Percentiles rank a stretch among this genome's conserved stretches.
Conservation (phyloP, 2,113 vertebrate species). For the Cephalopterus ornatus region DNA sequence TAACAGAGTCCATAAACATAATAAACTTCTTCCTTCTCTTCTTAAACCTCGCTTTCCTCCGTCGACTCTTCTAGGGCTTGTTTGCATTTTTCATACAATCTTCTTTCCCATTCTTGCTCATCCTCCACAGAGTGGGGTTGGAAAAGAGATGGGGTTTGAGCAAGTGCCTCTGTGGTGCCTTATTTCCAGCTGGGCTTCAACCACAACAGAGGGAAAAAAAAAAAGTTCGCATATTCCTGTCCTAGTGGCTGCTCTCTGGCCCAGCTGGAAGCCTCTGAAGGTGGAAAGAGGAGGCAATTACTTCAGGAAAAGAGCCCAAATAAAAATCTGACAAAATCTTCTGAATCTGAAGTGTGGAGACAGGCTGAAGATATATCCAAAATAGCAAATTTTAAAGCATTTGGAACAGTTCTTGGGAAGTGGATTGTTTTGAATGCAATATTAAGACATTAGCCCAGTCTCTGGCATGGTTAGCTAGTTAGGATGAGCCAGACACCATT, state of each 20-base stretch:
- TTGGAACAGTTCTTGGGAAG: background rate
- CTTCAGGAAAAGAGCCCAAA: background rate
- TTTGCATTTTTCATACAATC: too few species aligned
- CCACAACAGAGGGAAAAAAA: background rate
- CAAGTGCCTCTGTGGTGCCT: background rate
- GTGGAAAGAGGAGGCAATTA: background rate
- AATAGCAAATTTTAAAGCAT: background rate
- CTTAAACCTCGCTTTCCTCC: too few species aligned
- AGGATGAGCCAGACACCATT: background rate
- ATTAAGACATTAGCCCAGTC: background rate
- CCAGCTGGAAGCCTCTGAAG: background rate
- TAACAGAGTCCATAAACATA: too few species aligned
- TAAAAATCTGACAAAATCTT: background rate
- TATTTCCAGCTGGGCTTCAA: background rate
- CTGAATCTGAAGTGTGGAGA: background rate
- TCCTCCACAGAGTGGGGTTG: too few species aligned
- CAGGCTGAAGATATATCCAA: background rate
- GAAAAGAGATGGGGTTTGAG: background rate
- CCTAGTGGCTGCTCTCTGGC: background rate
- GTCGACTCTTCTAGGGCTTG: too few species aligned
- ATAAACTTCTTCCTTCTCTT: too few species aligned
- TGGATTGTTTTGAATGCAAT: background rate
- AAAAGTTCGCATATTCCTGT: background rate
- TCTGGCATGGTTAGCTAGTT: background rate
- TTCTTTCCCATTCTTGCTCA: too few species aligned